Evolutionary conservation across 2,113 vertebrate genomes (phyloP).

Genomic region (Agapornis roseicollis): DNA sequence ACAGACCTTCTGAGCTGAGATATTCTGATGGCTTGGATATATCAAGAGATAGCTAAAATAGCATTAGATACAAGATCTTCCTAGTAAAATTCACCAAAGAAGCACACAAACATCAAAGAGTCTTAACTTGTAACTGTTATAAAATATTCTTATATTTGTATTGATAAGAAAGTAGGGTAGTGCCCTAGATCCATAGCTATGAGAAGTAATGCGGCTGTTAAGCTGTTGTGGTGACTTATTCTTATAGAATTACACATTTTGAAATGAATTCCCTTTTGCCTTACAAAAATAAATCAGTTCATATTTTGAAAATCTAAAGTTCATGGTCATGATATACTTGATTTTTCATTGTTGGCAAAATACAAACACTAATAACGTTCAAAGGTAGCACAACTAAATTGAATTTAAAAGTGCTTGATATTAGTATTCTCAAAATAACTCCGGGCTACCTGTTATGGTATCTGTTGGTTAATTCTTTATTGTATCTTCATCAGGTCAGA

Average conservation of each 20-base stretch:
- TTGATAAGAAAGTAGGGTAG: slow-evolving; percentile 63
- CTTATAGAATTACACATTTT: neutral
- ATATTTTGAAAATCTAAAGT: neutral
- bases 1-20: slow-evolving; percentile 18
- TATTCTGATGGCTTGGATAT: slow-evolving; percentile 32
- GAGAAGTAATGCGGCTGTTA: neutral
- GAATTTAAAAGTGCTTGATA: neutral
- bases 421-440: neutral
- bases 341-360: neutral
- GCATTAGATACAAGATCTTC: slow-evolving; percentile 33
- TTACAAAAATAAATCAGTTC: neutral
- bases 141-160: slow-evolving; percentile 45
- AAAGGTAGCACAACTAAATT: neutral
- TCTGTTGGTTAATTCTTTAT: neutral
- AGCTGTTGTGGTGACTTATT: neutral
- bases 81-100: slow-evolving; percentile 38
- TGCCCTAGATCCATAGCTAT: slow-evolving; percentile 62
- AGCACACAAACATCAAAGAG: slow-evolving; percentile 62
- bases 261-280: neutral
- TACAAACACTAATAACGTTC: neutral
- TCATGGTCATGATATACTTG: neutral
- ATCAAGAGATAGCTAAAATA: slow-evolving; percentile 60
- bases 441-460: neutral
- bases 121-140: neutral
- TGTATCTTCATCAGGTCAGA: neutral